Conservation (phyloP, 2,113 vertebrate genomes). For the Clupea harengus region DNA sequence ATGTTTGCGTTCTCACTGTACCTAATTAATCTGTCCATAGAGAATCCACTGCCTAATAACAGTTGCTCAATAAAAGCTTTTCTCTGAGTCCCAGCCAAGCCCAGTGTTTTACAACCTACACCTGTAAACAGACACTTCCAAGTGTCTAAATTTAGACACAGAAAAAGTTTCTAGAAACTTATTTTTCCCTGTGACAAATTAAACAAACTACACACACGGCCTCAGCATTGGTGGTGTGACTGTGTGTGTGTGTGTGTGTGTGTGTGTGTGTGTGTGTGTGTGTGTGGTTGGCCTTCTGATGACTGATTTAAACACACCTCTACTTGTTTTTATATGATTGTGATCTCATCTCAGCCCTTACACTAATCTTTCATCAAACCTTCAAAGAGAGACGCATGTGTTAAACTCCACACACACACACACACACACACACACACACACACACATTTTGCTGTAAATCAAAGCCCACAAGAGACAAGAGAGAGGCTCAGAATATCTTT, state of each 20-base stretch:
- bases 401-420: constrained; percentile 30
- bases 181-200: neutral
- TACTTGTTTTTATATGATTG: neutral
- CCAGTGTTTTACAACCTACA: neutral
- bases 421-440: constrained; percentile 52
- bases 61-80: neutral
- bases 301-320: neutral
- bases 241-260: neutral
- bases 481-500: constrained; percentile 30
- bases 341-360: neutral
- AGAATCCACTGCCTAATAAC: neutral
- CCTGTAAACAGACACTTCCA: neutral
- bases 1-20: neutral
- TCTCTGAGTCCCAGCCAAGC: neutral
- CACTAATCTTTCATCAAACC: constrained; percentile 15
- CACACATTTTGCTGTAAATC: constrained; percentile 55
- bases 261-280: neutral
- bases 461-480: constrained; percentile 49
- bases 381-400: constrained; percentile 30
- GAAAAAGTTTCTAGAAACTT: neutral
- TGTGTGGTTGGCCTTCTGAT: constrained; percentile 23
- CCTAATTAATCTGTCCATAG: constrained; percentile 11
- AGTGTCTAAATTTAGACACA: neutral
- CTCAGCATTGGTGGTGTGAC: neutral
- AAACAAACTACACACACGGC: neutral